Base-by-base conservation (phyloP, 2,888 invertebrate genomes). In the Apomyelois bistriatella region DNA sequence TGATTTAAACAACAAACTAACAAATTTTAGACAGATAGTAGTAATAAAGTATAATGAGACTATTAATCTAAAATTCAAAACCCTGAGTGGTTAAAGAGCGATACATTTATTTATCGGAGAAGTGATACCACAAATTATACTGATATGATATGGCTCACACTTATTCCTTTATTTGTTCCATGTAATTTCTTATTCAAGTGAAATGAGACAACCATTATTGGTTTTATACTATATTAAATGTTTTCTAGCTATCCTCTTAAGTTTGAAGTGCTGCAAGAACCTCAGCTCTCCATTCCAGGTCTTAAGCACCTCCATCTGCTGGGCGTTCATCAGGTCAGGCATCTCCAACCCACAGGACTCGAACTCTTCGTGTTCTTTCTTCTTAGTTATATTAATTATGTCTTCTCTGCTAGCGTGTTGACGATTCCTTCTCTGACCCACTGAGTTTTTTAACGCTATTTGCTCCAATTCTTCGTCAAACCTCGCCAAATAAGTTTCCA, bases 341-440 rank as follows among this genome's bases (percentile, higher is more conserved):
- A 95, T 92, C 91, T 97, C 96, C 68, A 97, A 84, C 28, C 97
- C 97, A 69, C 94, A 94, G 0, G 93, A 93, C 56, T 93, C 90
- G 71, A 94, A 97, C 72, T 97, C 96, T 57, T 93, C 92, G 7
- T 68, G 82, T 66, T 97, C 97, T 50, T 92, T 92, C 67, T 95
- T 93, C 59, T 94, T 91, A 0, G 95, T 95, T 66, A 96, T 93
- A 66, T 93, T 93, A 43, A 97, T 94, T 8, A 95, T 92, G 79
- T 95, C 94, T 79, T 95, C 94, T 56, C 97, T 91, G 61, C 94
- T 94, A 0, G 94, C 95, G 80, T 97, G 96, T 70, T 97, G 97
- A 10, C 93, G 90, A 61, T 93, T 94, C 64, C 93, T 94, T 50
- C 96, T 92, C 53, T 94, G 92, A 0, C 95, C 94, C 32, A 97